phyloP scores from a whole-genome alignment of 2,888 invertebrate genomes.

The Drosophila anomelani region DNA sequence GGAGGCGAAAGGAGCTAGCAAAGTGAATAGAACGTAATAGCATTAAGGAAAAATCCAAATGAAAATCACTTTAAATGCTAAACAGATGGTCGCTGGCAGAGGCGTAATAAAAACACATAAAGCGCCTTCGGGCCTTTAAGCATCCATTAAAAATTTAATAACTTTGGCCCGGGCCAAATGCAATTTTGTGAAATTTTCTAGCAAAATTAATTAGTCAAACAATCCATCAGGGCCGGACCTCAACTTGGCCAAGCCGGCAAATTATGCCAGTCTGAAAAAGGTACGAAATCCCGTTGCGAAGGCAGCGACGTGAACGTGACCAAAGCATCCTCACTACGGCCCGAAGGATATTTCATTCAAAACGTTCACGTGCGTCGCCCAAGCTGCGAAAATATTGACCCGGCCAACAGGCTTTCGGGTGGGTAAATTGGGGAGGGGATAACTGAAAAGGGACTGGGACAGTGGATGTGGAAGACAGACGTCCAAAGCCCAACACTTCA shows the following conservation, averaged over 20 bases:
- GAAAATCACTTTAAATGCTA: slow-evolving; percentile 69
- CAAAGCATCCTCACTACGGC: slow-evolving; percentile 32
- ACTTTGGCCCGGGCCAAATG: slow-evolving; percentile 46
- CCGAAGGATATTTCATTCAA: slow-evolving; percentile 18
- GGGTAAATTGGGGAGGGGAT: slow-evolving; percentile 2
- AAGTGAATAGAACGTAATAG: slow-evolving; percentile 52
- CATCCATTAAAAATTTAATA: slow-evolving; percentile 53
- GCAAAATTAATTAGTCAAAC: slow-evolving; percentile 66
- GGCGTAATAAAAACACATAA: slow-evolving; percentile 38
- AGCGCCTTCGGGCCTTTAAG: slow-evolving; percentile 32
- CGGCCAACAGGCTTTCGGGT: slow-evolving; percentile 4
- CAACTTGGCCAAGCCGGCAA: slow-evolving; percentile 34
- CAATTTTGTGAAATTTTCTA: slow-evolving; percentile 52
- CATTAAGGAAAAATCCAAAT: slow-evolving; percentile 54
- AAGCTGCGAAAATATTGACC: slow-evolving; percentile 52
- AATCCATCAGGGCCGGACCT: slow-evolving; percentile 59
- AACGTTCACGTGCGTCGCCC: slow-evolving; percentile 34
- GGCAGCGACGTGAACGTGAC: slow-evolving; percentile 40
- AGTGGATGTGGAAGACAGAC: slow-evolving; percentile 17
- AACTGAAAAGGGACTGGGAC: not conserved
- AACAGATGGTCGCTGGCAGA: slow-evolving; percentile 30
- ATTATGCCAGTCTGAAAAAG: slow-evolving; percentile 47
- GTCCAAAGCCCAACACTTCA: slow-evolving; percentile 54
- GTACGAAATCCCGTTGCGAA: slow-evolving; percentile 31
- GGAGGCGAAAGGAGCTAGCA: slow-evolving; percentile 8